Evolutionary conservation across 2,113 vertebrate species (phyloP).

Genomic region (Thryonomys swinderianus): DNA sequence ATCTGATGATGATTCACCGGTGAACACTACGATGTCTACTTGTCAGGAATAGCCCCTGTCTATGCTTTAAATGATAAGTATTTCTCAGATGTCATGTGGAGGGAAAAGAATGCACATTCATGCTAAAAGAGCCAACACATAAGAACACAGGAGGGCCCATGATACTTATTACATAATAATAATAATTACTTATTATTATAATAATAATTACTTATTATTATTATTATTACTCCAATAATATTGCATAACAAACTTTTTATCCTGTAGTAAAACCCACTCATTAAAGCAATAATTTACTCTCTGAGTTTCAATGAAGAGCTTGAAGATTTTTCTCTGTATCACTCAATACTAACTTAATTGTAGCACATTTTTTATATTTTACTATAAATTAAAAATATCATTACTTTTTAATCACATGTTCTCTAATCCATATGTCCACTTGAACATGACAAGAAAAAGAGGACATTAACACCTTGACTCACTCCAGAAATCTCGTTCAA

Average conservation of each 20-base stretch:
- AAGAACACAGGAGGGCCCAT: too few relatives aligned
- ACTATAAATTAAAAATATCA: background rate
- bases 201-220: too few relatives aligned
- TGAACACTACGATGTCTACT: slow-evolving; percentile 72
- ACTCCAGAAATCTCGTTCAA: slow-evolving; percentile 1
- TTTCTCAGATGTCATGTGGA: slow-evolving; percentile 63
- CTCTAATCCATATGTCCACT: background rate
- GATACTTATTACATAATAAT: too few relatives aligned
- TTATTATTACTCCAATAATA: background rate
- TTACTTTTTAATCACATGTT: slow-evolving; percentile 26
- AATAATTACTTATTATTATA: too few relatives aligned
- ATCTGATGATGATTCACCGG: slow-evolving; percentile 79
- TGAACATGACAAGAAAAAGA: background rate
- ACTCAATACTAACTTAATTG: background rate
- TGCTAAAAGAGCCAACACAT: slow-evolving; percentile 47
- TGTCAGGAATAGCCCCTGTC: slow-evolving; percentile 44
- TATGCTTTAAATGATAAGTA: slow-evolving; percentile 65
- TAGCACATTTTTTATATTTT: slow-evolving; percentile 17
- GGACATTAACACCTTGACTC: background rate
- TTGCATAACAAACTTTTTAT: background rate
- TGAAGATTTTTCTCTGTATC: slow-evolving; percentile 23
- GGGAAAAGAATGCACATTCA: slow-evolving; percentile 51
- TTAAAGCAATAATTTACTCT: slow-evolving; percentile 47
- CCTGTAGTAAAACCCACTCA: background rate
- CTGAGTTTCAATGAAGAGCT: background rate